These are phyloP conservation scores for Ahaetulla prasina DNA, from an alignment of 2,113 vertebrate species.

Conservation along the genomic window DNA sequence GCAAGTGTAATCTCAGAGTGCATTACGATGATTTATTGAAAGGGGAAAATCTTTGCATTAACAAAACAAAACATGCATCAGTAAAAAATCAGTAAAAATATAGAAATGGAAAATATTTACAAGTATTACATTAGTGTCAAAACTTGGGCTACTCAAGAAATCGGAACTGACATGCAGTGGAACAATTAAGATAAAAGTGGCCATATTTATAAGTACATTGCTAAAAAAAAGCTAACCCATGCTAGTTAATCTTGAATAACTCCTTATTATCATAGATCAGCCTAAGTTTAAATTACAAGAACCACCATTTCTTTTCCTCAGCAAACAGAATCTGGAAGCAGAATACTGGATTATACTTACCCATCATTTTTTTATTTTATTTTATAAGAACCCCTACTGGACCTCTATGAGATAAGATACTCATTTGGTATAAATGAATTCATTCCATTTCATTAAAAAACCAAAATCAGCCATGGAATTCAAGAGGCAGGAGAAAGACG, in stretches of 20 bases:
- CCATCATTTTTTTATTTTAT: neutral
- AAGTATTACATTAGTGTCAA: constrained; percentile 46
- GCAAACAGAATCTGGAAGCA: neutral
- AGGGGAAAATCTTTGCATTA: constrained; percentile 30
- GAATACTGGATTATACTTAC: neutral
- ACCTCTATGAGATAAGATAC: neutral
- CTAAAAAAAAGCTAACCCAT: neutral
- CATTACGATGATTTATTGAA: constrained; percentile 40
- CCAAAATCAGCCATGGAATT: neutral
- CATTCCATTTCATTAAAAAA: neutral
- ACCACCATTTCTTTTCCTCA: neutral
- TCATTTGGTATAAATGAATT: neutral
- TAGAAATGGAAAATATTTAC: constrained; percentile 39
- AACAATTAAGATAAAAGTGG: neutral
- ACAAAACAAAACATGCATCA: constrained; percentile 28
- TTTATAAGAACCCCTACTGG: neutral
- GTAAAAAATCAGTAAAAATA: constrained; percentile 38
- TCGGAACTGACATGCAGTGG: constrained; percentile 34
- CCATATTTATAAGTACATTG: neutral
- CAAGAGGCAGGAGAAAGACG: neutral
- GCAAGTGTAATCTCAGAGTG: constrained; percentile 48
- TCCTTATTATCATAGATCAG: neutral
- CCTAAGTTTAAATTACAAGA: neutral
- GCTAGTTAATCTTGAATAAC: neutral
- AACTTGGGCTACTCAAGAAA: constrained; percentile 24